phyloP scores from a whole-genome alignment of 2,888 invertebrate genomes.

The Hoplodrina blanda region DNA sequence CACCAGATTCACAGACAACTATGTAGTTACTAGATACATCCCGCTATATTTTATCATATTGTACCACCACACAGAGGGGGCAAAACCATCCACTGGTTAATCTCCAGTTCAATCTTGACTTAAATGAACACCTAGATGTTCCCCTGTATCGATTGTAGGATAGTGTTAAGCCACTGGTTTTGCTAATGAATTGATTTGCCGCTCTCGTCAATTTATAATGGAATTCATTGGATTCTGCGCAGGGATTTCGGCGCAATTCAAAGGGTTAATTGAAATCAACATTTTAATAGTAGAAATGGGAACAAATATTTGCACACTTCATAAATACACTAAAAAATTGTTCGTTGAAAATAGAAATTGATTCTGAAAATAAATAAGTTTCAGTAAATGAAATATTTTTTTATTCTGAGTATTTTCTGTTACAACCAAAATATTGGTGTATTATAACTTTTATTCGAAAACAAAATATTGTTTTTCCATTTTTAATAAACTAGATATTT shows the following conservation, averaged over 20 bases:
- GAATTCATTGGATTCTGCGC: constrained; percentile 59
- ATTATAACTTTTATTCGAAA: no score
- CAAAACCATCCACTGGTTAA: constrained; percentile 83
- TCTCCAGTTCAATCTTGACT: constrained; percentile 87
- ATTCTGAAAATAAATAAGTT: neutral
- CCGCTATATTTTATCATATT: constrained; percentile 55
- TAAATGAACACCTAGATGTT: constrained; percentile 87
- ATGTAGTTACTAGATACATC: neutral
- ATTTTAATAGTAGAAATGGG: no score
- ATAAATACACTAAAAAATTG: no score
- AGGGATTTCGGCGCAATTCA: constrained; percentile 50
- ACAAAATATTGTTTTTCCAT: neutral
- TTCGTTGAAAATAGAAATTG: neutral
- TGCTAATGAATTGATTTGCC: constrained; percentile 87
- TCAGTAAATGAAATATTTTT: no score
- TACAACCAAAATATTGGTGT: neutral
- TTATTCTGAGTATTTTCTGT: neutral
- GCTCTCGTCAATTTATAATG: constrained; percentile 78
- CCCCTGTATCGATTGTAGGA: constrained; percentile 82
- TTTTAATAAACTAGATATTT: neutral
- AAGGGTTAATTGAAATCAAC: constrained; percentile 38
- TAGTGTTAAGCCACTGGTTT: constrained; percentile 83
- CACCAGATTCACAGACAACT: neutral
- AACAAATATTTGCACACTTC: no score
- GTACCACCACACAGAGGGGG: constrained; percentile 68